Evolutionary conservation across 2,888 invertebrate species (phyloP).

Genomic region (Oligia latruncula): DNA sequence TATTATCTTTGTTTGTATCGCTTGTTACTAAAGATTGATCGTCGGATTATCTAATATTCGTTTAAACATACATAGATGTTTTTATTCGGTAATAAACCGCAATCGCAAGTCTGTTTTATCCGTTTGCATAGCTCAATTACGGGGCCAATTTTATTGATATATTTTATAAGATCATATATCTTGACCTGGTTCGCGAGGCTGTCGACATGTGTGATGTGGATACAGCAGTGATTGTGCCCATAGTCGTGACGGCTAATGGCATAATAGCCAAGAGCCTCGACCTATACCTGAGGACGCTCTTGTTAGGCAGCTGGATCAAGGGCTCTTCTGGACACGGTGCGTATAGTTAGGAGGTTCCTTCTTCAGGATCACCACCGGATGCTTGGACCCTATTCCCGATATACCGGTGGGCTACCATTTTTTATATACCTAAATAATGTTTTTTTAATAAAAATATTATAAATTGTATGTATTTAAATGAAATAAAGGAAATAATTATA

Average conservation of each 20-base stretch:
- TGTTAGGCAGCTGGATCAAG: no score
- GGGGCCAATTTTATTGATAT: background rate
- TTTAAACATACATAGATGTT: background rate
- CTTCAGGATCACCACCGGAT: background rate
- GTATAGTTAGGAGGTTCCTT: background rate
- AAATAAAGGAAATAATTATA: background rate
- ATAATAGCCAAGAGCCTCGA: background rate
- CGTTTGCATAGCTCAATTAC: background rate
- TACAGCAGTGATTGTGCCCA: background rate
- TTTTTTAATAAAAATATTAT: background rate
- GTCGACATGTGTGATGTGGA: background rate
- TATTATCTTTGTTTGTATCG: slow-evolving; percentile 1
- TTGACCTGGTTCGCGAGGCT: background rate
- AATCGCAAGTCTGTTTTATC: background rate
- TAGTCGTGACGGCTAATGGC: background rate
- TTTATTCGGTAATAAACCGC: background rate
- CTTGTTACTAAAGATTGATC: background rate
- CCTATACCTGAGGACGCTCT: no score
- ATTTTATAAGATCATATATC: no score
- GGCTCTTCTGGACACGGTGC: background rate
- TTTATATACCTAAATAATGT: no score
- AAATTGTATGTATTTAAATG: no score
- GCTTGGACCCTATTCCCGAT: background rate
- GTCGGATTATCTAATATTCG: background rate
- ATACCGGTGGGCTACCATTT: no score